Evolutionary conservation across 2,797 vertebrate genomes (phyloP).

Genomic region (Sternotherus odoratus): DNA sequence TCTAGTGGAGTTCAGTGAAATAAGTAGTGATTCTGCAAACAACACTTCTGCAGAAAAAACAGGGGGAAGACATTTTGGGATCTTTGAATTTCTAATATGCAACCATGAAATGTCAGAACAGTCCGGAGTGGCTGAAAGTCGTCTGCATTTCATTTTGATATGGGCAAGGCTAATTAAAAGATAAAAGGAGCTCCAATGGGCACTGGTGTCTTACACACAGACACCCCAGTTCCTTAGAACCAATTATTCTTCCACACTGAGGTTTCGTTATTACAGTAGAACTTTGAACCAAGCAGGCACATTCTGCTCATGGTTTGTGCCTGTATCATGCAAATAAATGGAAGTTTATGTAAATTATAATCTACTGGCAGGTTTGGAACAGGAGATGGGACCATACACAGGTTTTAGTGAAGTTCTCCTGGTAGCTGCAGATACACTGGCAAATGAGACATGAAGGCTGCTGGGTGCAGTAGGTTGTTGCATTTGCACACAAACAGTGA

Average conservation of each 20-base stretch:
- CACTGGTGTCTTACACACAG: background rate
- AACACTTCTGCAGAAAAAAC: background rate
- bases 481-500: slow-evolving; percentile 23
- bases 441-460: background rate
- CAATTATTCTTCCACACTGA: background rate
- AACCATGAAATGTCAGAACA: slow-evolving; percentile 17
- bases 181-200: background rate
- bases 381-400: background rate
- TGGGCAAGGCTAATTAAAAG: slow-evolving; percentile 26
- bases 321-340: background rate
- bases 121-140: background rate
- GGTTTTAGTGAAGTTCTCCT: slow-evolving; percentile 22
- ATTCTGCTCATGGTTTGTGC: background rate
- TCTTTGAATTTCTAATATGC: background rate
- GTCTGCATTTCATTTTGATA: background rate
- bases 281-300: background rate
- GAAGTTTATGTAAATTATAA: background rate
- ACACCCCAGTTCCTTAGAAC: background rate
- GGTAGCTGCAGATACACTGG: background rate
- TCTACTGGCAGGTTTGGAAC: background rate
- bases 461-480: slow-evolving; percentile 9
- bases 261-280: background rate
- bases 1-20: background rate
- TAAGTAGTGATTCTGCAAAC: slow-evolving; percentile 1
- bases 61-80: background rate